These are phyloP conservation scores for Euphonia xanthogaster DNA, from an alignment of 2,797 vertebrate genomes.

Conservation along the genomic window DNA sequence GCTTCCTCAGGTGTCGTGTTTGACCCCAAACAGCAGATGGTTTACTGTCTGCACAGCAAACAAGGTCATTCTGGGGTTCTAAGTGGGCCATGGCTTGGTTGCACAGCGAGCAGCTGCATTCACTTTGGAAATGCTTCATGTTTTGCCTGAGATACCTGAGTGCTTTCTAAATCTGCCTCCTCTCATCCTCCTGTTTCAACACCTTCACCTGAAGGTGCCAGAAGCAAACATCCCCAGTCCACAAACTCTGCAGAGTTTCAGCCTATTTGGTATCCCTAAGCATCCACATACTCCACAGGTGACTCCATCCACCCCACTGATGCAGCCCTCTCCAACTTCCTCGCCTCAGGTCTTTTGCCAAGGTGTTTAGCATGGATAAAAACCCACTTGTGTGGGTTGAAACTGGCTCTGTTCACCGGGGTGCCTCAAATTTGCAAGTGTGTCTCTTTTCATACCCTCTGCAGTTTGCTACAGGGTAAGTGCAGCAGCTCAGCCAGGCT, in stretches of 20 bases:
- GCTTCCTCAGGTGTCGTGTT: background rate
- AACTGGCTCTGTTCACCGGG: background rate
- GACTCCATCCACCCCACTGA: background rate
- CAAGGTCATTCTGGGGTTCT: background rate
- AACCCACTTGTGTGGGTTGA: background rate
- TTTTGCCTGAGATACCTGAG: background rate
- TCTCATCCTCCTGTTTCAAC: background rate
- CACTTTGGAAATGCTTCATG: background rate
- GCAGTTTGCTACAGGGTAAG: background rate
- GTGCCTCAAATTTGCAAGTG: background rate
- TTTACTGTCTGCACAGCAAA: background rate
- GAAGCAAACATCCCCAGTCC: background rate
- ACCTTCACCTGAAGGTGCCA: background rate
- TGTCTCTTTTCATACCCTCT: background rate
- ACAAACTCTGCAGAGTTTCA: background rate
- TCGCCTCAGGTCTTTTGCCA: background rate
- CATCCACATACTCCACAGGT: background rate
- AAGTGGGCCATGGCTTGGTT: background rate
- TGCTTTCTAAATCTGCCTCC: background rate
- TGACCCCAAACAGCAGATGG: background rate
- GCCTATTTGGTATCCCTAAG: background rate
- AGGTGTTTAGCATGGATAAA: background rate
- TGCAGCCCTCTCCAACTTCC: background rate
- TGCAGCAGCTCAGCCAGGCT: background rate
- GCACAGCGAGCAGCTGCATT: background rate